These are phyloP conservation scores for Cyclophora punctaria DNA, from an alignment of 2,888 invertebrate species.

Conservation along the genomic window DNA sequence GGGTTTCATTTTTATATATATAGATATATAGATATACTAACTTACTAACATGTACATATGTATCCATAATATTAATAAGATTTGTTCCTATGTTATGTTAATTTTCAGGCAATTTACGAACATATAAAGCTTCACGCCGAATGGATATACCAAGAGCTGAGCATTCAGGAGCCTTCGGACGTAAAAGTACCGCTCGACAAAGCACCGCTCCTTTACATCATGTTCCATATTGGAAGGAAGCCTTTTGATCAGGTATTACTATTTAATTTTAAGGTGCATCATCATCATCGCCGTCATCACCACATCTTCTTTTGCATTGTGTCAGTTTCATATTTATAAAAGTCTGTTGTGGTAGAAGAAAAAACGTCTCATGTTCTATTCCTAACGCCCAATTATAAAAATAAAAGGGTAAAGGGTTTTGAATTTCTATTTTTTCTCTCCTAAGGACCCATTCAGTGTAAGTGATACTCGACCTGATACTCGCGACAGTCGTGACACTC, in stretches of 20 bases:
- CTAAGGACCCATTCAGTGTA: too few species aligned
- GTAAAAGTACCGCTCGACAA: constrained; percentile 41
- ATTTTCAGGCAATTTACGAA: constrained; percentile 77
- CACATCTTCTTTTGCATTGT: too few species aligned
- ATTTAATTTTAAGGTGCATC: too few species aligned
- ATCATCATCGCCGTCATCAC: too few species aligned
- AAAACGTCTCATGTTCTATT: too few species aligned
- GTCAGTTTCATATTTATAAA: too few species aligned
- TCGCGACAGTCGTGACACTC: background rate
- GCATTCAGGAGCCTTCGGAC: constrained; percentile 41
- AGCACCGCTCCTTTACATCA: constrained; percentile 79
- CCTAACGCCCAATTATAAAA: background rate
- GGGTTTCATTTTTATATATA: too few species aligned
- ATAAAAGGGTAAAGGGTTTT: background rate
- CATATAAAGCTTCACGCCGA: constrained; percentile 81
- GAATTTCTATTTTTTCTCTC: background rate
- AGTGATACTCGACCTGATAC: too few species aligned
- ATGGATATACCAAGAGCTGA: constrained; percentile 78
- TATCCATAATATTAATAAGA: background rate
- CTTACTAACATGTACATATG: background rate
- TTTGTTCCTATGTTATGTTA: background rate
- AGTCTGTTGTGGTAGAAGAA: too few species aligned
- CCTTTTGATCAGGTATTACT: constrained; percentile 82
- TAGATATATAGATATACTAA: too few species aligned
- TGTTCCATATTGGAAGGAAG: constrained; percentile 86